A percentile compares a stretch with the other conserved stretches of the same genome.
Evolutionary conservation across 2,888 invertebrate genomes (phyloP).

Genomic region (Stramonita haemastoma): DNA sequence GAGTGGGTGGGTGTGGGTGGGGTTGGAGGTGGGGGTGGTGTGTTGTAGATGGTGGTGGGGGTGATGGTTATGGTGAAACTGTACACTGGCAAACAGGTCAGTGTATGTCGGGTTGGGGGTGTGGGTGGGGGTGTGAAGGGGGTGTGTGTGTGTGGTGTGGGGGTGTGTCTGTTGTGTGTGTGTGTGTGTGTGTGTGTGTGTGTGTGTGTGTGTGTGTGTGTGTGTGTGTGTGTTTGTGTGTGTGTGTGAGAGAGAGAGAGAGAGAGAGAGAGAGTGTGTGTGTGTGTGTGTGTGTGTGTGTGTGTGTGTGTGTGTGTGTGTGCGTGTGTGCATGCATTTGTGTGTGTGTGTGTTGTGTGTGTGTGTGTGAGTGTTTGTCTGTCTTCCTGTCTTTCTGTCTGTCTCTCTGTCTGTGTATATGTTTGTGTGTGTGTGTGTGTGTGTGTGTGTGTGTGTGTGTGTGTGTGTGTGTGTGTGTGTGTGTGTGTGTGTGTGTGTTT

Average conservation of each 20-base stretch:
- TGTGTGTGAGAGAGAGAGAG: background rate
- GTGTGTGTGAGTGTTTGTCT: background rate
- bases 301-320: background rate
- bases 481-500: background rate
- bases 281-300: background rate
- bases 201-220: slow-evolving; percentile 15
- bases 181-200: slow-evolving; percentile 16
- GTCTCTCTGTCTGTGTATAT: slow-evolving; percentile 1
- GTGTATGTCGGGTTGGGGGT: background rate
- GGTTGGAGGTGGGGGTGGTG: background rate
- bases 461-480: background rate
- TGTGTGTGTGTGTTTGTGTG: background rate
- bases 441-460: background rate
- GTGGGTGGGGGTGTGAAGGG: background rate
- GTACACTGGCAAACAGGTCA: background rate
- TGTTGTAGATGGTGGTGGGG: background rate
- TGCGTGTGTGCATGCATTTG: no score
- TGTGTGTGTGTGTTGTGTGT: background rate
- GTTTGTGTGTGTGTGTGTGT: slow-evolving; percentile 3
- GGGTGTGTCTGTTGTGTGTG: background rate
- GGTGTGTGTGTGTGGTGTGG: background rate
- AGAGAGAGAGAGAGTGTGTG: background rate
- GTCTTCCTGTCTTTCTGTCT: no score
- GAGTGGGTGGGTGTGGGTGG: no score
- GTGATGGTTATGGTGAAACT: no score